Conservation (phyloP, 2,113 vertebrate species). For the Haemorhous mexicanus region DNA sequence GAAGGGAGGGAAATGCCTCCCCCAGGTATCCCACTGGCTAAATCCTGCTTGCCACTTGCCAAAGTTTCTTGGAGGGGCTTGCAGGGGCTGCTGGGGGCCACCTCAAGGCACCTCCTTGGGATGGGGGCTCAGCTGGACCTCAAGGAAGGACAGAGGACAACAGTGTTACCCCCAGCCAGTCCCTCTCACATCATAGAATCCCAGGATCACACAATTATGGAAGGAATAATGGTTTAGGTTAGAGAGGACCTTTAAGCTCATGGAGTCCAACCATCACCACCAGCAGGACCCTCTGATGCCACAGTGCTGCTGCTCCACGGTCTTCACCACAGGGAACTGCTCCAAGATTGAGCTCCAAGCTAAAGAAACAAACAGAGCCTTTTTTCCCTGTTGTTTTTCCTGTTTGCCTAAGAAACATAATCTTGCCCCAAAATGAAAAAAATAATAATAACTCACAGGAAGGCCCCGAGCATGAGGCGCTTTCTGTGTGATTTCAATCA, state of each 20-base stretch:
- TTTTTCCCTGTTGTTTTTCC: constrained; percentile 60
- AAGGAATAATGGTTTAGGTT: neutral
- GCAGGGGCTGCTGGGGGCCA: neutral
- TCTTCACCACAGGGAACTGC: neutral
- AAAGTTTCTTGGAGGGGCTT: neutral
- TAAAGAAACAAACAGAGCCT: constrained; percentile 62
- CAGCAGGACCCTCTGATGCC: neutral
- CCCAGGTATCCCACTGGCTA: neutral
- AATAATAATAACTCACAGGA: constrained; percentile 61
- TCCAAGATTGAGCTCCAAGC: neutral
- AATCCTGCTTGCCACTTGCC: neutral
- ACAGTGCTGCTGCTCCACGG: fast-evolving
- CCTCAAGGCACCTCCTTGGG: neutral
- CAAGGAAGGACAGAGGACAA: neutral
- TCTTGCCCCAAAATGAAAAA: constrained; percentile 51
- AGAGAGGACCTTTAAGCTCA: neutral
- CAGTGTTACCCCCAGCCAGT: neutral
- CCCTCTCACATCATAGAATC: neutral
- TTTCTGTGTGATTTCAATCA: constrained; percentile 53
- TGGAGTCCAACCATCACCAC: neutral
- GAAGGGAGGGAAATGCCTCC: neutral
- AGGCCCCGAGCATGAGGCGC: constrained; percentile 22
- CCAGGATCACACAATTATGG: neutral
- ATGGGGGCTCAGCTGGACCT: neutral
- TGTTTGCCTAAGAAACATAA: constrained; percentile 65